Evolutionary conservation across 1,140 invertebrate species (phyloP), one percentile per base, ranked within the genome.

Genomic region (Ridgeia piscesae): DNA sequence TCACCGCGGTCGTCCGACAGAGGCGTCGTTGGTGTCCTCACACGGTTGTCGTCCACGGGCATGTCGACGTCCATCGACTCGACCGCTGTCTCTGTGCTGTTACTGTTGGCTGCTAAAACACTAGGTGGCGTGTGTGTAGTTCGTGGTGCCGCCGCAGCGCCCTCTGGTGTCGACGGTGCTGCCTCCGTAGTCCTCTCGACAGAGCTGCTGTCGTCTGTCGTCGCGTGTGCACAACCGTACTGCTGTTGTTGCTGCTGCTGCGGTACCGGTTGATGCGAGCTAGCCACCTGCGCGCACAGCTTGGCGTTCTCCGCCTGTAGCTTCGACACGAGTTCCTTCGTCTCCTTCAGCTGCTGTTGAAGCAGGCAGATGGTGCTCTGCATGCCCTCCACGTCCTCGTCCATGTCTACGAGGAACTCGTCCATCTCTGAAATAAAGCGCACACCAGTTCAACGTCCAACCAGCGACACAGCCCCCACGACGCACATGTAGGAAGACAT

Each of bases 321-420:
- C 9, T 17, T 33, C 27, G 42, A 34, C 91, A 92, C n/a, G 33
- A 88, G 91, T 91, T 96, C 95, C 89, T 95, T 95, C 31, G 95
- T 93, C 89, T 96, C 95, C 91, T 95, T 95, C 6, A 99, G 95
- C 95, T 99, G 98, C 95, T 98, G 98, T 95, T 99, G 98, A 91
- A 99, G 96, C 96, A 98, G 98, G 95, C 98, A 97, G 94, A 99
- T 99, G 92, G 99, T 99, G 94, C 98, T 98, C 96, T 99, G 99
- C 98, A 99, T 99, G 8, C 98, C 99, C 96, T 99, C 99, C 27
- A 99, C 98, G 96, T 99, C 99, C 96, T 99, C 99, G 94, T 99
- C 99, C 91, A 99, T 96, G 95, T 99, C 99, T 96, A 98, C 98
- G 35, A 99, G 96, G 95, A 99, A 98, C 94, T 99, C 98, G 95